Percentiles rank a stretch among this genome's conserved stretches.
Conservation (phyloP, 2,113 vertebrate genomes). For the Gnathonemus echidnorhynchus region DNA sequence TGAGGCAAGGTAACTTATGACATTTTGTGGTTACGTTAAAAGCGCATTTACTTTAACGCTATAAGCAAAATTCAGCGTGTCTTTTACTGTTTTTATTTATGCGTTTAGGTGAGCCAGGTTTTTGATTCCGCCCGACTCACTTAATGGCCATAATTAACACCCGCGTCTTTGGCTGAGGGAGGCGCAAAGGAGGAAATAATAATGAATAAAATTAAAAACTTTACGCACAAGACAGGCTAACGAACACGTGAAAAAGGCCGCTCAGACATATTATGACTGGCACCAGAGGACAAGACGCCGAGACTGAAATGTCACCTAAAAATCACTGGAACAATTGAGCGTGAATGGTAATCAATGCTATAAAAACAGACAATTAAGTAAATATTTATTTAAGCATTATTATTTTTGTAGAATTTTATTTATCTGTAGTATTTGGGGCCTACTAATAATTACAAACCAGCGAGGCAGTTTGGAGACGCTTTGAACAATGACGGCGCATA, state of each 20-base stretch:
- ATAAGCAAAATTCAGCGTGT: neutral
- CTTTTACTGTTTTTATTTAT: neutral
- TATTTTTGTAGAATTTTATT: neutral
- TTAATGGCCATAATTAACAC: constrained; percentile 22
- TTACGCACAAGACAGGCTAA: neutral
- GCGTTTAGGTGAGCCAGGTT: neutral
- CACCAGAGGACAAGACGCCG: neutral
- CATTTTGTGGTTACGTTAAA: neutral
- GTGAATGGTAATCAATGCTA: neutral
- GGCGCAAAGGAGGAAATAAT: neutral
- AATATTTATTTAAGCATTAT: neutral
- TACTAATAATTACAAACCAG: constrained; percentile 1
- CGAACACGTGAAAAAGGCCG: neutral
- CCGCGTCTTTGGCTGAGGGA: neutral
- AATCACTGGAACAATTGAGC: neutral
- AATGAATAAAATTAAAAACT: neutral
- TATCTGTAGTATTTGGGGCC: neutral
- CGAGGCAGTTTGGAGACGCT: neutral
- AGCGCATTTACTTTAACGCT: neutral
- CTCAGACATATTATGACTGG: neutral
- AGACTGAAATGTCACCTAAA: neutral
- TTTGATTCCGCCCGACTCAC: neutral
- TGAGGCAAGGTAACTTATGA: neutral
- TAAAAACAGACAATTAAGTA: neutral
- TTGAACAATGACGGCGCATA: constrained; percentile 11